Evolutionary conservation across 2,888 invertebrate species (phyloP).

Genomic region (Drosophila prostipennis): DNA sequence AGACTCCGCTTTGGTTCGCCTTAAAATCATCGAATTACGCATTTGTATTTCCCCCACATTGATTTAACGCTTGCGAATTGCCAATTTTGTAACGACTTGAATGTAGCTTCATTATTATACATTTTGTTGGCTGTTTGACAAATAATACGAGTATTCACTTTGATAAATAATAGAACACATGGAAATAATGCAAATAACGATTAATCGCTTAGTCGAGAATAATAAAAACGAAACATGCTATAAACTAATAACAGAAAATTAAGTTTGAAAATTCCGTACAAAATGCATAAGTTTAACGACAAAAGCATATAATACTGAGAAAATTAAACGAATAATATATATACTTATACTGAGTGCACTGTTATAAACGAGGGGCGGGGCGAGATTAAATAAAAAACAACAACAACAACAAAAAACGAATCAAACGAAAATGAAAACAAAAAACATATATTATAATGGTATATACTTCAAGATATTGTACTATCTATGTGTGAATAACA

Average conservation of each 20-base stretch:
- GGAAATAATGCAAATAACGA: conserved; percentile 38
- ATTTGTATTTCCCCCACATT: conserved; percentile 28
- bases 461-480: conserved; percentile 42
- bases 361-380: conserved; percentile 84
- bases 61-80: conserved; percentile 62
- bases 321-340: conserved; percentile 55
- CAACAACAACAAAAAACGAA: conserved; percentile 39
- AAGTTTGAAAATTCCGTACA: conserved; percentile 81
- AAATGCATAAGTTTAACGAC: conserved; percentile 69
- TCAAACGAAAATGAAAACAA: conserved; percentile 51
- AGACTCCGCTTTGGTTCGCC: conserved; percentile 30
- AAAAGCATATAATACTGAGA: conserved; percentile 42
- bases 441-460: conserved; percentile 46
- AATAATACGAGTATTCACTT: conserved; percentile 65
- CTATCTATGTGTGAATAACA: conserved; percentile 45
- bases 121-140: conserved; percentile 81
- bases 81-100: conserved; percentile 59
- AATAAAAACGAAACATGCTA: conserved; percentile 55
- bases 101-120: conserved; percentile 71
- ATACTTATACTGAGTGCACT: conserved; percentile 83
- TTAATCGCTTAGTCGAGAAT: conserved; percentile 38
- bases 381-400: conserved; percentile 81
- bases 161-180: conserved; percentile 46
- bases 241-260: conserved; percentile 81
- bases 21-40: conserved; percentile 26